phyloP scores from a whole-genome alignment of 2,888 invertebrate species.

The Orthosia gothica region DNA sequence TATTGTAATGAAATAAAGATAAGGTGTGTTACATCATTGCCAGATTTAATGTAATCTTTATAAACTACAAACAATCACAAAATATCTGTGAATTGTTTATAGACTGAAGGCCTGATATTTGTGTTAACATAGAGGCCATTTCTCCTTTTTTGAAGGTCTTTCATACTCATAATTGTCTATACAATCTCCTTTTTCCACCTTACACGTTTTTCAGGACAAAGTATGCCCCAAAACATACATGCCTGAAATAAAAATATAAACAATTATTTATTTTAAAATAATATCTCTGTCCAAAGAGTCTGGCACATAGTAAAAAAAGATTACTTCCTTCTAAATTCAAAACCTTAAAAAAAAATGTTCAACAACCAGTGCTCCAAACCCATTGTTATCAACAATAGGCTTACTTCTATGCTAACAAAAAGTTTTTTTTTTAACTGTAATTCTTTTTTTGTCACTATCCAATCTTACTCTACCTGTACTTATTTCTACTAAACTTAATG shows the following conservation, averaged over 20 bases:
- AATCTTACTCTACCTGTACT: not conserved
- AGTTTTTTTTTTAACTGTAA: not conserved
- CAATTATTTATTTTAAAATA: too few species aligned
- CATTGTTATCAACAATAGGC: constrained; percentile 48
- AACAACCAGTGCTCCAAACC: constrained; percentile 6
- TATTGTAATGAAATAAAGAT: constrained; percentile 42
- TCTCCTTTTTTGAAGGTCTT: not conserved
- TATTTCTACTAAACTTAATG: constrained; percentile 2
- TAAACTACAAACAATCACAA: constrained; percentile 38
- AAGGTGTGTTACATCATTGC: constrained; percentile 53
- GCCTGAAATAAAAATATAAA: not conserved
- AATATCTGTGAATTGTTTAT: constrained; percentile 5
- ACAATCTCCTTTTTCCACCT: too few species aligned
- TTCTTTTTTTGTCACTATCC: not conserved
- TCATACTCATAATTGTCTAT: not conserved
- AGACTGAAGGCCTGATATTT: not conserved
- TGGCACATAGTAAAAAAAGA: not conserved
- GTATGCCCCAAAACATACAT: not conserved
- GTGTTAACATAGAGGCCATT: not conserved
- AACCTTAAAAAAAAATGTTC: not conserved
- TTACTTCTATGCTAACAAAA: constrained; percentile 18
- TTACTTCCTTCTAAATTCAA: constrained; percentile 15
- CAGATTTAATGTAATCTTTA: constrained; percentile 51
- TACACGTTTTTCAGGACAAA: not conserved
- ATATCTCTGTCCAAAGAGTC: not conserved